Evolutionary conservation across 2,888 invertebrate species (phyloP).

Genomic region (Cyaniris semiargus): DNA sequence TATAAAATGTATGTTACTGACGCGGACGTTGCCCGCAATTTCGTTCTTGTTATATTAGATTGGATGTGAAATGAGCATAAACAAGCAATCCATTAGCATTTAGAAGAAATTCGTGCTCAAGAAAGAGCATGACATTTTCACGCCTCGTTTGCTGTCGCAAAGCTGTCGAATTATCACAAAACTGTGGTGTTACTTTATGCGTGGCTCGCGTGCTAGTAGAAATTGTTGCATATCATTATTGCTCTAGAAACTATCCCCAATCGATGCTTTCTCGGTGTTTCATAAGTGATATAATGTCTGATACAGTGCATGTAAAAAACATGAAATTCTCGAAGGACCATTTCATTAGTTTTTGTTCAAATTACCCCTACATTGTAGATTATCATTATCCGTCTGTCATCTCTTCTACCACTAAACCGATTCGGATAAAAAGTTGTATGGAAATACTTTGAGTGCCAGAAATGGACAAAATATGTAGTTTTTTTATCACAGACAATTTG

Average conservation of each 20-base stretch:
- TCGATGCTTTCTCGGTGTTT: conserved; percentile 41
- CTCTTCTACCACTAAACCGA: no score
- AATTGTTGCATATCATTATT: conserved; percentile 38
- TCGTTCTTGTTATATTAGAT: no score
- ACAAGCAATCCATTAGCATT: neutral
- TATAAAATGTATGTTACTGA: no score
- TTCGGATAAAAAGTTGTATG: no score
- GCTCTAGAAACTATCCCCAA: conserved; percentile 38
- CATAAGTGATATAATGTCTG: conserved; percentile 22
- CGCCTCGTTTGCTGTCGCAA: neutral
- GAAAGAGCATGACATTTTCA: conserved; percentile 1
- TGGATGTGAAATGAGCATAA: no score
- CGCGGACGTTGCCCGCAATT: no score
- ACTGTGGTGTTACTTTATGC: conserved; percentile 26
- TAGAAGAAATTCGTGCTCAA: neutral
- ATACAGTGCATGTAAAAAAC: neutral
- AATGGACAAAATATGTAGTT: no score
- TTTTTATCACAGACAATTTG: no score
- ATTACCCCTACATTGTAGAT: neutral
- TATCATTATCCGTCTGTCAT: no score
- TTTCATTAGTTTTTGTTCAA: neutral
- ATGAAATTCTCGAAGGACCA: neutral
- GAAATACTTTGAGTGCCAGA: no score
- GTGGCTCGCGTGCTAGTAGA: conserved; percentile 39
- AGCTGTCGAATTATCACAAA: conserved; percentile 26